Evolutionary conservation across 1,140 invertebrate genomes (phyloP).

Genomic region (Drosophila cardini): DNA sequence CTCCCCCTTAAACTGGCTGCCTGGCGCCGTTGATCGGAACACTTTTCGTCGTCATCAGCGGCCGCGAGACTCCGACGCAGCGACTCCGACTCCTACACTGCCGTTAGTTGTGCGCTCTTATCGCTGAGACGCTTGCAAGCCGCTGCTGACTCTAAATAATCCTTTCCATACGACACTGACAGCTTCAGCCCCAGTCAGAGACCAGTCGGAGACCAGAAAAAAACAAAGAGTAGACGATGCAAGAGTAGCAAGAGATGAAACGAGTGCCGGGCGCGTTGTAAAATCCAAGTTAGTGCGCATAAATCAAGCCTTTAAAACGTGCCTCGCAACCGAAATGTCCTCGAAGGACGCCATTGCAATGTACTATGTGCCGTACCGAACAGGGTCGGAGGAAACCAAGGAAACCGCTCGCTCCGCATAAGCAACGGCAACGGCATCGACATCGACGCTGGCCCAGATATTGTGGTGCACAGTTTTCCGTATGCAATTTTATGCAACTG

Average conservation of each 20-base stretch:
- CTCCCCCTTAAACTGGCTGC: not conserved
- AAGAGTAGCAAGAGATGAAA: conserved; percentile 6
- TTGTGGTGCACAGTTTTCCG: conserved; percentile 72
- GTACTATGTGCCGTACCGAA: conserved; percentile 17
- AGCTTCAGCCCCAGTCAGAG: conserved; percentile 53
- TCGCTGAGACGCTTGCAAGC: conserved; percentile 79
- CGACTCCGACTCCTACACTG: conserved; percentile 50
- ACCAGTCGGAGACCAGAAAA: conserved; percentile 42
- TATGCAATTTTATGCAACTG: conserved; percentile 82
- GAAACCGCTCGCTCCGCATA: conserved; percentile 29
- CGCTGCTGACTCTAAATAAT: conserved; percentile 82
- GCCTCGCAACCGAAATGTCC: conserved; percentile 82
- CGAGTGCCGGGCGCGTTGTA: conserved; percentile 58
- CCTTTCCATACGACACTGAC: conserved; percentile 74
- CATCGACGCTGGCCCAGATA: conserved; percentile 68
- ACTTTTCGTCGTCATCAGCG: conserved; percentile 44
- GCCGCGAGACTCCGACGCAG: conserved; percentile 29
- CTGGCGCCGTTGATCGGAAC: conserved; percentile 42
- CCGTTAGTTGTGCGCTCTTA: conserved; percentile 73
- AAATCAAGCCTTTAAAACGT: conserved; percentile 84
- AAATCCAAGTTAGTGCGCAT: conserved; percentile 83
- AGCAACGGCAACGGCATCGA: conserved; percentile 44
- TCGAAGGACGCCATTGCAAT: conserved; percentile 65
- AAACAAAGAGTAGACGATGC: conserved; percentile 30
- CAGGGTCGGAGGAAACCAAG: conserved; percentile 19